Conservation (phyloP, 2,888 invertebrate species). For the Epistrophe eligans region DNA sequence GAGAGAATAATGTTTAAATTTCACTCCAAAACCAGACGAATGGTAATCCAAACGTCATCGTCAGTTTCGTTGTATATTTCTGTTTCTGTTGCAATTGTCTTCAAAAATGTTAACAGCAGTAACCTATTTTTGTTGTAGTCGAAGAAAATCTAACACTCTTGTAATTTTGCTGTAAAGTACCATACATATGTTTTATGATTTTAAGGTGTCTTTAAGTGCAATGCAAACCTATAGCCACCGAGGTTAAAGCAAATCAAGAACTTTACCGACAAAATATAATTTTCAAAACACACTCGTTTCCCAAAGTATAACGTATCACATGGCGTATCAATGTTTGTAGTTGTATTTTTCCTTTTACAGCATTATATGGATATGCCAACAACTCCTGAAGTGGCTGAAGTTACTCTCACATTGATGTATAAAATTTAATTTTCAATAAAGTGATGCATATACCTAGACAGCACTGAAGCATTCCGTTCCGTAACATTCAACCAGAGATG, state of each 20-base stretch:
- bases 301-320: neutral
- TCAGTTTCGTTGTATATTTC: too few species aligned
- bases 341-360: neutral
- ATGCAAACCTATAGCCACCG: neutral
- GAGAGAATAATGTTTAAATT: too few species aligned
- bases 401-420: constrained; percentile 6
- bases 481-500: neutral
- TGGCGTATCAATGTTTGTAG: neutral
- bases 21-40: too few species aligned
- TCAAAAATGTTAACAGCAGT: too few species aligned
- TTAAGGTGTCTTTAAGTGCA: constrained; percentile 3
- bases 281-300: neutral
- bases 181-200: too few species aligned
- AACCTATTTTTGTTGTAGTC: too few species aligned
- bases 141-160: too few species aligned
- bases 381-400: constrained; percentile 16
- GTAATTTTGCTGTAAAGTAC: too few species aligned
- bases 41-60: too few species aligned
- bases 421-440: constrained; percentile 36
- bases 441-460: constrained; percentile 15
- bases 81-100: too few species aligned
- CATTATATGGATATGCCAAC: neutral
- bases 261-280: neutral
- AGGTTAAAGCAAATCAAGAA: constrained; percentile 7
- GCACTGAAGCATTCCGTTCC: constrained; percentile 5